A percentile compares a stretch with the other conserved stretches of the same genome.
These are phyloP conservation scores for Notamacropus eugenii DNA, from an alignment of 2,797 vertebrate species.

Conservation along the genomic window DNA sequence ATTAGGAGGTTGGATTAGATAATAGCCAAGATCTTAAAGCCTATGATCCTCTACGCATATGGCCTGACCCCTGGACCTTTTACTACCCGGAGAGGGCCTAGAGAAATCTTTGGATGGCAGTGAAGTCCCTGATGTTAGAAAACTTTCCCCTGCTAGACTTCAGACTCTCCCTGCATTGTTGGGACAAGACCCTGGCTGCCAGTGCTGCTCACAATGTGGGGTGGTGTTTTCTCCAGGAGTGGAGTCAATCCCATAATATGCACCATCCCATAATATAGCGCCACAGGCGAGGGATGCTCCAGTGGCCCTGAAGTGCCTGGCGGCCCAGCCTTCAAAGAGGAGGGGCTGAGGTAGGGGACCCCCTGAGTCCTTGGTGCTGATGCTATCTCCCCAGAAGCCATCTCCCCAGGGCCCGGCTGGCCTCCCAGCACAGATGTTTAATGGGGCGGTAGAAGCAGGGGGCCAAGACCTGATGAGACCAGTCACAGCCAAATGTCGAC, in stretches of 20 bases:
- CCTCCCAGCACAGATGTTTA: background rate
- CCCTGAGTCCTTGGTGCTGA: background rate
- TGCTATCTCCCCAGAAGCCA: background rate
- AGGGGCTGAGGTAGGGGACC: background rate
- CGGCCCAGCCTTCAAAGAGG: background rate
- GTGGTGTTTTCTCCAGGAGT: background rate
- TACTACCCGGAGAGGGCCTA: background rate
- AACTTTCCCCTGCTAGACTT: background rate
- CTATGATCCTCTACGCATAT: background rate
- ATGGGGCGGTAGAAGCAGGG: background rate
- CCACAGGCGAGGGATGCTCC: background rate
- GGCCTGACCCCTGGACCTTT: background rate
- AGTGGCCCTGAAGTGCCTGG: background rate
- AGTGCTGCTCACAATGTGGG: background rate
- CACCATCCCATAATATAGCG: background rate
- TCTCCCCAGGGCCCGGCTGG: background rate
- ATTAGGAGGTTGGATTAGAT: background rate
- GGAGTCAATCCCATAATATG: background rate
- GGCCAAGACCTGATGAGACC: background rate
- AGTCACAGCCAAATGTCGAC: background rate
- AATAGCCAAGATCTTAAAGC: background rate
- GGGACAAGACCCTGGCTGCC: background rate
- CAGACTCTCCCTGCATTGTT: background rate
- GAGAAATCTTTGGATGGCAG: background rate
- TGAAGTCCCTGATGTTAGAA: background rate